Conservation (phyloP, 2,888 invertebrate genomes). For the Mallateleia sp. region DNA sequence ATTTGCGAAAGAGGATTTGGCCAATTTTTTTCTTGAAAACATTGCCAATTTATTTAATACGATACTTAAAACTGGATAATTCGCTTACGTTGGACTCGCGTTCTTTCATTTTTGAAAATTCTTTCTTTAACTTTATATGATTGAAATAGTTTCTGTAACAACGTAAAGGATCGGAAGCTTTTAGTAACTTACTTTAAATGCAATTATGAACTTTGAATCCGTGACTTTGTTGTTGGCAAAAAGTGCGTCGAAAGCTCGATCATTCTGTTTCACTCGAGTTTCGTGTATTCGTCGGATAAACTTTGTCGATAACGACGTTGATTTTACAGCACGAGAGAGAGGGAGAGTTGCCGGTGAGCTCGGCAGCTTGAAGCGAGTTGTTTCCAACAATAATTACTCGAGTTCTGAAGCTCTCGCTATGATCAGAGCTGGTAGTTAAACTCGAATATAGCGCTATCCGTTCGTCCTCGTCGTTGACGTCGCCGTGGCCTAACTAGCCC, state of each 20-base stretch:
- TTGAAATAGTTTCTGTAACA: constrained; percentile 69
- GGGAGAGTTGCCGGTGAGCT: constrained; percentile 41
- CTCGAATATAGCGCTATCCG: constrained; percentile 81
- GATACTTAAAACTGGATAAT: too few species aligned
- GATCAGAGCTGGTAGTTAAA: constrained; percentile 80
- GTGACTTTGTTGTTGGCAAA: constrained; percentile 70
- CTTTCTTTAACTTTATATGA: constrained; percentile 37
- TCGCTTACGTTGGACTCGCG: not conserved
- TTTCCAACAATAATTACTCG: constrained; percentile 87
- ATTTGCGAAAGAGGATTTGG: too few species aligned
- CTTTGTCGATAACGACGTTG: constrained; percentile 76
- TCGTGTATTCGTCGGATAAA: constrained; percentile 71
- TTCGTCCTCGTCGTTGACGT: constrained; percentile 40
- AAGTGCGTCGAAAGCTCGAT: constrained; percentile 74
- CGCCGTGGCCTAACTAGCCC: constrained; percentile 74
- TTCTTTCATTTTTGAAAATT: too few species aligned
- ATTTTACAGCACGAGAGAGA: constrained; percentile 45
- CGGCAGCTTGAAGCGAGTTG: constrained; percentile 82
- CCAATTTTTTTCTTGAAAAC: too few species aligned
- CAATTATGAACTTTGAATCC: constrained; percentile 73
- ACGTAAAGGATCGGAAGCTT: constrained; percentile 64
- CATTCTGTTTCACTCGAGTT: constrained; percentile 69
- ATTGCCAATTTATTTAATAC: too few species aligned
- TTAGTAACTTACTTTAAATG: constrained; percentile 72
- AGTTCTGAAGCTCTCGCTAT: constrained; percentile 85